Conservation (phyloP, 2,113 vertebrate species). For the Oryzias woworae region DNA sequence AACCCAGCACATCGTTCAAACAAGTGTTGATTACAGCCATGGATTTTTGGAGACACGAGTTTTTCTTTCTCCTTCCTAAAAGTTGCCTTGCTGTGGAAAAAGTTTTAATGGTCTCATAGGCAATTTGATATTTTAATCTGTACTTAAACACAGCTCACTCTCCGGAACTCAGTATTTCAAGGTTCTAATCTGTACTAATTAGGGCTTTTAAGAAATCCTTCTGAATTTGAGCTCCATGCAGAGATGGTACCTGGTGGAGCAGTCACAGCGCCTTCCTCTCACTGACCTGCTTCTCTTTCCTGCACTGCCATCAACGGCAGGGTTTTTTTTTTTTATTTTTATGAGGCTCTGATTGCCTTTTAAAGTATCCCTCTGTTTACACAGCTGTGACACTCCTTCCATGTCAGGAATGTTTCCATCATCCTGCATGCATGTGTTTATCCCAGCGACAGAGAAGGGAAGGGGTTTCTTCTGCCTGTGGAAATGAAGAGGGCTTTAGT, state of each 20-base stretch:
- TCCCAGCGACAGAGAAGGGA: constrained; percentile 17
- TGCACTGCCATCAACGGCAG: constrained; percentile 31
- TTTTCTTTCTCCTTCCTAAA: constrained; percentile 1
- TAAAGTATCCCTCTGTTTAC: constrained; percentile 35
- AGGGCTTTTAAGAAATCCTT: constrained; percentile 17
- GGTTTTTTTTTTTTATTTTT: constrained; percentile 41
- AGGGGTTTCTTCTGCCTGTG: constrained; percentile 44
- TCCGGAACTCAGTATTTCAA: background rate
- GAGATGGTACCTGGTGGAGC: background rate
- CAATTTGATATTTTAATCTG: constrained; percentile 33
- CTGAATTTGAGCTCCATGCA: background rate
- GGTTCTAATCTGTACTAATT: constrained; percentile 36
- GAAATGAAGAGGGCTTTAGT: constrained; percentile 53
- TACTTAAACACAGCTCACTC: background rate
- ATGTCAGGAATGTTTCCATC: background rate
- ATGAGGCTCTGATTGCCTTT: constrained; percentile 31
- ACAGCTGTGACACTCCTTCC: constrained; percentile 30
- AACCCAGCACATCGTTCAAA: background rate
- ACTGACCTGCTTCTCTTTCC: constrained; percentile 32
- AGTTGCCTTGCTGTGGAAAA: background rate
- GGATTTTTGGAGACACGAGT: background rate
- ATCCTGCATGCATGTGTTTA: constrained; percentile 36
- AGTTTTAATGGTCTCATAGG: constrained; percentile 2
- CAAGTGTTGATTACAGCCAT: constrained; percentile 4
- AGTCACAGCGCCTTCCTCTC: constrained; percentile 2